Evolutionary conservation across 53 echinoderm and acorn worm genomes (phyloP), one percentile per base, ranked within the genome.

Genomic region (Paracentrotus lividus): DNA sequence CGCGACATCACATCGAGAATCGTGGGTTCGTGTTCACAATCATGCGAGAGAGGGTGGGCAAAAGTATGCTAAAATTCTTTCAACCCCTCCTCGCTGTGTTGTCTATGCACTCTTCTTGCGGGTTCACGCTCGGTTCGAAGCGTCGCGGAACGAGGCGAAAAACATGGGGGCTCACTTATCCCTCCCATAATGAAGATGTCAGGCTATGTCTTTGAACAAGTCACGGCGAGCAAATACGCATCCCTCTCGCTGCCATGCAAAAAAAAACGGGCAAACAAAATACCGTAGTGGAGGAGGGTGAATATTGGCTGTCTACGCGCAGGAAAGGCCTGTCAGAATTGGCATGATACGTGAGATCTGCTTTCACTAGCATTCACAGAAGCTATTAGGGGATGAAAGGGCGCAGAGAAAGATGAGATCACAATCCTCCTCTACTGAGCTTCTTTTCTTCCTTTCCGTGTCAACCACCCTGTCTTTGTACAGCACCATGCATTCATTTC

Each of bases 171-270:
- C 43, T 65, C 65, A n/a, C 65, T 23, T 9, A 56, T 61, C 89
- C 89, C 40, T 34, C 36, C 57, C 43, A 72, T 61, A 64, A 89
- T 89, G 90, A 53, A 90, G 90, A 90, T 72, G 90, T 90, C 90
- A 49, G 29, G n/a, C 32, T 32, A 31, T 34, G 44, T 49, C 90
- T 90, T 90, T 69, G 90, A 90, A 66, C 68, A 53, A 72, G 72
- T 90, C 90, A 90, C 90, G 90, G 31, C 90, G 75, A 90, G 90
- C 90, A 90, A 90, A 90, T 90, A 90, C 21, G 61, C 90, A 72
- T 27, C 90, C 75, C 32, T 24, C 40, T 13, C 47, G 29, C 69
- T 18, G 72, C 72, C 24, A 64, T 42, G 89, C 38, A 26, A 64
- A 61, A 89, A 57, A 59, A 57, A 88, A 88, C 43, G 49, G 42